These are phyloP conservation scores for Podarcis muralis DNA, from an alignment of 2,113 vertebrate species.

Conservation along the genomic window DNA sequence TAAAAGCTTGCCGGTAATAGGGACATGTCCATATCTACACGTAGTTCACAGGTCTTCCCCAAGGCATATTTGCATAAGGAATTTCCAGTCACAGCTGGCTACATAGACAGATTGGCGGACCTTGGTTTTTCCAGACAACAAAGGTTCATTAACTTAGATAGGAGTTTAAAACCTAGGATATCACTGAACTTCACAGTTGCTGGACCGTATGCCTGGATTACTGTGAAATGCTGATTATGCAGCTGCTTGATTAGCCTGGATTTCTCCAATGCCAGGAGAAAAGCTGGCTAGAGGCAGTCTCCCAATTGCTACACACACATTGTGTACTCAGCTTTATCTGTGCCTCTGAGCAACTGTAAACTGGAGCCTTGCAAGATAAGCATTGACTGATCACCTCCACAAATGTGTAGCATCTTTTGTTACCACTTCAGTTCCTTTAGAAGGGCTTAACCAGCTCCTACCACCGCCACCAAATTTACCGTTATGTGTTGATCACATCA, in stretches of 20 bases:
- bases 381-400: neutral
- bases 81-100: neutral
- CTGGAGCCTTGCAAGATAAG: conserved; percentile 15
- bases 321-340: neutral
- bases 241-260: neutral
- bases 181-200: conserved; percentile 31
- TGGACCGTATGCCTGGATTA: neutral
- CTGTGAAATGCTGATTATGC: neutral
- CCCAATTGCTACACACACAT: neutral
- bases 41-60: neutral
- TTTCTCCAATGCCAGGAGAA: neutral
- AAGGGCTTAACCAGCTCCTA: neutral
- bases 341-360: neutral
- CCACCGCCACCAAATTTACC: neutral
- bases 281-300: neutral
- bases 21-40: neutral
- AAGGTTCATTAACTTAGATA: conserved; percentile 24
- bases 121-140: conserved; percentile 26
- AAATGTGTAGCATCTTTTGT: neutral
- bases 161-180: neutral
- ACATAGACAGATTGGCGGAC: neutral
- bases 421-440: neutral
- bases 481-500: neutral
- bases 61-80: neutral
- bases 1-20: neutral